Percentiles rank a stretch among this genome's conserved stretches.
Conservation (phyloP, 2,113 vertebrate genomes). For the Osmerus mordax region DNA sequence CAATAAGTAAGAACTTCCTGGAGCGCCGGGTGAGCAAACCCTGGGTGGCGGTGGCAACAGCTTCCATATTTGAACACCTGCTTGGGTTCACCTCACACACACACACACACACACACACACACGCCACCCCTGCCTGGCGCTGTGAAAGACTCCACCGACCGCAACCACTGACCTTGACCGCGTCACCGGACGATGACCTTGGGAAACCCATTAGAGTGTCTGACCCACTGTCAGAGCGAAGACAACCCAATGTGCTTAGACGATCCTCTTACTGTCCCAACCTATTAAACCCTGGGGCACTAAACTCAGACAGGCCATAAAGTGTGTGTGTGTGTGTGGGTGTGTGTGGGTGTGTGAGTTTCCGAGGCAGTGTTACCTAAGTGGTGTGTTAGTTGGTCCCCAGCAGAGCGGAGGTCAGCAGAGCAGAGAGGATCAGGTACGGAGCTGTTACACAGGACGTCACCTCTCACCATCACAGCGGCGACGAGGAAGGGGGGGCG, state of each 20-base stretch:
- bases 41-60: too few species aligned
- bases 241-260: neutral
- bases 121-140: neutral
- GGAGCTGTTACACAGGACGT: slow-evolving; percentile 22
- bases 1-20: too few species aligned
- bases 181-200: neutral
- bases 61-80: too few species aligned
- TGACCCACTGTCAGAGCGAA: neutral
- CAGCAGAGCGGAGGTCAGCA: neutral
- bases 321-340: slow-evolving; percentile 10
- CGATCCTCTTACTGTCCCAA: neutral
- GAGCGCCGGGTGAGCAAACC: too few species aligned
- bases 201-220: neutral
- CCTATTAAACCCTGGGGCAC: neutral
- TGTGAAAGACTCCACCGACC: too few species aligned
- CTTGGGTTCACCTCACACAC: too few species aligned
- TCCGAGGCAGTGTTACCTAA: neutral
- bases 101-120: neutral
- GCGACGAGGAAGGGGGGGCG: too few species aligned
- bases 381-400: neutral
- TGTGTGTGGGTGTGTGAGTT: neutral
- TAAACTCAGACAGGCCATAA: neutral
- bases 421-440: slow-evolving; percentile 1
- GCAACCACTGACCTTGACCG: neutral
- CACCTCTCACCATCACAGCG: neutral